These are phyloP conservation scores for Battus philenor DNA, from an alignment of 1,140 invertebrate genomes.

Conservation along the genomic window DNA sequence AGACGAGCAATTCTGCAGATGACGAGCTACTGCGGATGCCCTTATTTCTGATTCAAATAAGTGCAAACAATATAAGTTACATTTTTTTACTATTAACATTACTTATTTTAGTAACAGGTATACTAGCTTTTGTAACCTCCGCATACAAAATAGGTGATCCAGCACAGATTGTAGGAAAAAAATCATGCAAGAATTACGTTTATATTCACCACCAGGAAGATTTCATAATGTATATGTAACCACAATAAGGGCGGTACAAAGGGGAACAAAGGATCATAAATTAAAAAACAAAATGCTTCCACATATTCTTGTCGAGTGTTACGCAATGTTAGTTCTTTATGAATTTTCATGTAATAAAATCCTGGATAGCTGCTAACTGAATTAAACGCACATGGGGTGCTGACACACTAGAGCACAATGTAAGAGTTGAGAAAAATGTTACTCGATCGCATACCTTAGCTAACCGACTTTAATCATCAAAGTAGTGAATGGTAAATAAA, in stretches of 20 bases:
- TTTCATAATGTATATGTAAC: background rate
- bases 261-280: conserved; percentile 1
- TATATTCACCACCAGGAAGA: background rate
- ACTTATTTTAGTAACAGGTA: no score
- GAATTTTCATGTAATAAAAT: background rate
- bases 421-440: no score
- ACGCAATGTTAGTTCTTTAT: background rate
- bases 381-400: background rate
- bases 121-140: no score
- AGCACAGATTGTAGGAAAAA: background rate
- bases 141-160: no score
- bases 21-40: no score
- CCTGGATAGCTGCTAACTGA: background rate
- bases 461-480: no score
- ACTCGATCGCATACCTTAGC: no score
- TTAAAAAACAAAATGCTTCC: background rate
- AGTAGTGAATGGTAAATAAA: no score
- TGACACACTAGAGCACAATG: background rate
- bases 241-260: background rate
- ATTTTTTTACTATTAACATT: no score
- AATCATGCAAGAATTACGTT: background rate
- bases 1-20: no score
- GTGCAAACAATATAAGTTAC: no score
- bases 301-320: background rate
- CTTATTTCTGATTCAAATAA: no score